Evolutionary conservation across 30 jellyfish, hydroid and myxozoan species (phyloP).

Genomic region (Sanderia malayensis): DNA sequence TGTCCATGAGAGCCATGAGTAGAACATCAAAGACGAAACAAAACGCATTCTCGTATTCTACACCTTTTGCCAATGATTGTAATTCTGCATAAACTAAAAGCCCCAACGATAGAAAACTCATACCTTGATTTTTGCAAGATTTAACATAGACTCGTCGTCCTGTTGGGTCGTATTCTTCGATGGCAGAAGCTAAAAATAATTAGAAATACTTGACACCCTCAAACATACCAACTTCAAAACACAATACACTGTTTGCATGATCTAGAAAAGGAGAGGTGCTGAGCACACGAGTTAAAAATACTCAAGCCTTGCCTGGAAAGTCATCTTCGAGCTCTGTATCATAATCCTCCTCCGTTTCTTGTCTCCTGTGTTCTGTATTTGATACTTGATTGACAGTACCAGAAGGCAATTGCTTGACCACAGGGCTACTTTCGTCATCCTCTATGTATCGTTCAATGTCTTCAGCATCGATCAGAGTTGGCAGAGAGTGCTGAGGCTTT

Average conservation of each 20-base stretch:
- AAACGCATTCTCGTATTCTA: background rate
- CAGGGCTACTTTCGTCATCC: background rate
- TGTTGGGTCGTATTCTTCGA: slow-evolving; percentile 55
- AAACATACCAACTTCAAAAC: background rate
- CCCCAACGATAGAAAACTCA: too few relatives aligned
- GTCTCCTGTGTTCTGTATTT: slow-evolving; percentile 1
- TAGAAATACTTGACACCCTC: background rate
- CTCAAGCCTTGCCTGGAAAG: slow-evolving; percentile 45
- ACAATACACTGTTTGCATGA: background rate
- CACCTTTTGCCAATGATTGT: background rate
- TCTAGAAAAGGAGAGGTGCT: background rate
- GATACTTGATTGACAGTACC: background rate
- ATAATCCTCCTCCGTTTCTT: slow-evolving; percentile 39
- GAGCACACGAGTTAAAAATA: too few relatives aligned
- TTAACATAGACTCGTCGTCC: slow-evolving; percentile 30
- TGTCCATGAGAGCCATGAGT: background rate
- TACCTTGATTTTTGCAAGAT: slow-evolving; percentile 48
- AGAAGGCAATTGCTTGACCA: too few relatives aligned
- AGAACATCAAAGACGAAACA: background rate
- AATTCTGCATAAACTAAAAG: too few relatives aligned
- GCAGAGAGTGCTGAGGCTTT: too few relatives aligned
- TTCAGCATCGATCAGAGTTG: slow-evolving; percentile 24
- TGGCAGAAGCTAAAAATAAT: slow-evolving; percentile 37
- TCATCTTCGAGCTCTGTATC: slow-evolving; percentile 63
- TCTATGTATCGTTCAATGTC: slow-evolving; percentile 29